phyloP scores from a whole-genome alignment of 2,888 invertebrate species.

The Drosophila kanekoi region DNA sequence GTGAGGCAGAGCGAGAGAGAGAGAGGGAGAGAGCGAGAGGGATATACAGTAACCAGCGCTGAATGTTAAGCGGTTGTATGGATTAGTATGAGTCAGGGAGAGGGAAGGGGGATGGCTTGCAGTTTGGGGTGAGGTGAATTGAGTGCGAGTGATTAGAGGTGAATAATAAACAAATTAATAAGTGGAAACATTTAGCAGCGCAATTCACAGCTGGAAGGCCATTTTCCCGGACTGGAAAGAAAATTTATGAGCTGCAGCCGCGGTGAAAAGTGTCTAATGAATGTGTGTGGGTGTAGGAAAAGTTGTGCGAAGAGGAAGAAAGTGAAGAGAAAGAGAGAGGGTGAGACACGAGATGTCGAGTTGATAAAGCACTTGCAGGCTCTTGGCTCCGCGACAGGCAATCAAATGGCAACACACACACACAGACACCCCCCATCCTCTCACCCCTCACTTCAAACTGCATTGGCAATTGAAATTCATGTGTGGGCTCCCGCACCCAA shows the following conservation, averaged over 20 bases:
- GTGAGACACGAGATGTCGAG: conserved; percentile 26
- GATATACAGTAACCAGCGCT: conserved; percentile 33
- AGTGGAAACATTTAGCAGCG: conserved; percentile 27
- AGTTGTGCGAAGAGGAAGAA: conserved; percentile 2
- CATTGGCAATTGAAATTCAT: conserved; percentile 59
- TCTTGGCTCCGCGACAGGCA: conserved; percentile 38
- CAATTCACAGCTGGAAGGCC: conserved; percentile 63
- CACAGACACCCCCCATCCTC: background rate
- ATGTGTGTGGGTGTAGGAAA: background rate
- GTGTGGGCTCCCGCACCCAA: conserved; percentile 2
- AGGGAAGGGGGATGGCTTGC: too few relatives aligned
- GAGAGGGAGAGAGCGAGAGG: conserved; percentile 5
- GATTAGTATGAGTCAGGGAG: conserved; percentile 9
- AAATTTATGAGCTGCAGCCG: conserved; percentile 61
- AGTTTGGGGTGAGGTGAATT: conserved; percentile 16
- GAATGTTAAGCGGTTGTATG: conserved; percentile 61
- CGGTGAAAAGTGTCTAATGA: conserved; percentile 43
- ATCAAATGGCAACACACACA: conserved; percentile 17
- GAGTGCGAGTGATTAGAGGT: conserved; percentile 67
- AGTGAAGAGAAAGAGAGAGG: background rate
- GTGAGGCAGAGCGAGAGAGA: background rate
- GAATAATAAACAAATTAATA: conserved; percentile 69
- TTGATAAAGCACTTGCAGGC: conserved; percentile 39
- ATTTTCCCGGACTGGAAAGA: conserved; percentile 53
- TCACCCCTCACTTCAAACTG: conserved; percentile 47